phyloP scores from a whole-genome alignment of 2,113 vertebrate species.

The Lethenteron reissneri region DNA sequence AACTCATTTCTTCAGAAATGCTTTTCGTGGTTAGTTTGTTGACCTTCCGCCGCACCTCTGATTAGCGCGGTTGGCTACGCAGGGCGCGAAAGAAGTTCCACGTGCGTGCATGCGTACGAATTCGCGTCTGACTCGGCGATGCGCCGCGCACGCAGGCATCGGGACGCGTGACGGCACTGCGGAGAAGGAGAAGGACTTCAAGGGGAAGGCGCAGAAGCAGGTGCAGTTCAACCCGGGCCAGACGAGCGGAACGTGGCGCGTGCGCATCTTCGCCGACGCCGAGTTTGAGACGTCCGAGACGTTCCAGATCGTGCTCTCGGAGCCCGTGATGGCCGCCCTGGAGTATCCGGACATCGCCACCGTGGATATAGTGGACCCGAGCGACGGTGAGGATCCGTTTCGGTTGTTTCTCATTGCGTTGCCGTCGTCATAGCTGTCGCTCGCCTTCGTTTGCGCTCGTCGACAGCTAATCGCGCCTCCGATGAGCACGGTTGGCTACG shows the following conservation, averaged over 20 bases:
- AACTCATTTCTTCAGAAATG: too few relatives aligned
- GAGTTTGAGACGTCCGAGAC: conserved; percentile 51
- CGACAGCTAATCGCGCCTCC: too few relatives aligned
- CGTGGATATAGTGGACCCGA: conserved; percentile 64
- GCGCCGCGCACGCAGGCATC: conserved; percentile 32
- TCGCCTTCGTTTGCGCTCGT: too few relatives aligned
- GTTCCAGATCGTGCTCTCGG: conserved; percentile 58
- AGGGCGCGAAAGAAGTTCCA: too few relatives aligned
- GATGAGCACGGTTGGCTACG: too few relatives aligned
- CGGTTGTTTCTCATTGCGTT: too few relatives aligned
- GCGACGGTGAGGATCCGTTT: conserved; percentile 37
- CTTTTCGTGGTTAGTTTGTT: too few relatives aligned
- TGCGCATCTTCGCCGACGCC: conserved; percentile 41
- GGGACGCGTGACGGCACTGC: conserved; percentile 51
- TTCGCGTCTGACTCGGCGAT: too few relatives aligned
- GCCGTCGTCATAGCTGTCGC: too few relatives aligned
- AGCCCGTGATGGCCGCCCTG: conserved; percentile 59
- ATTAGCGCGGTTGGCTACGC: too few relatives aligned
- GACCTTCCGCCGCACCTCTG: too few relatives aligned
- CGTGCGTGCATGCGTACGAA: too few relatives aligned
- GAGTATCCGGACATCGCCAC: conserved; percentile 41
- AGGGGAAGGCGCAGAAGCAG: conserved; percentile 58
- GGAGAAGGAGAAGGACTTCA: conserved; percentile 54
- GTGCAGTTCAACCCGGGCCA: conserved; percentile 89
- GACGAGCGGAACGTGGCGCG: conserved; percentile 42